Conservation (phyloP, 2,888 invertebrate species). For the Athalia cordata region DNA sequence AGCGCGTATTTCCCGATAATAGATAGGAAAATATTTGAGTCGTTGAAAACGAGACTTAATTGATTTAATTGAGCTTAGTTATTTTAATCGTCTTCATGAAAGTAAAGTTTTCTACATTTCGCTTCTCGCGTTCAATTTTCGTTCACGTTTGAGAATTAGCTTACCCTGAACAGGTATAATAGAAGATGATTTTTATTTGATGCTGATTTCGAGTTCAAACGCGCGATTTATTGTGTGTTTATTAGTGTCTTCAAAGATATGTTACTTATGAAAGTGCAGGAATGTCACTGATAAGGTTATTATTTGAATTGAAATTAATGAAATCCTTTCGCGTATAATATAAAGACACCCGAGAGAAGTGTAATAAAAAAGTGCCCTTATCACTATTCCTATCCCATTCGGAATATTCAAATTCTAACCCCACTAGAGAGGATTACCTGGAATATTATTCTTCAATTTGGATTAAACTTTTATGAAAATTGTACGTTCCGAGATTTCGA, state of each 20-base stretch:
- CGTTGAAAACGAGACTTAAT: no score
- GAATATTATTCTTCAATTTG: slow-evolving; percentile 64
- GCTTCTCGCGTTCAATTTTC: not conserved
- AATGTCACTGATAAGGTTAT: slow-evolving; percentile 41
- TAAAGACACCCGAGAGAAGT: slow-evolving; percentile 36
- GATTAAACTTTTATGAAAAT: slow-evolving; percentile 56
- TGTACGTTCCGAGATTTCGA: slow-evolving; percentile 43
- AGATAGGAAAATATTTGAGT: no score
- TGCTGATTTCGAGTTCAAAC: no score
- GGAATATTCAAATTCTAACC: slow-evolving; percentile 56
- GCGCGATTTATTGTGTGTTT: no score
- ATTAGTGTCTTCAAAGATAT: not conserved
- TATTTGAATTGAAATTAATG: slow-evolving; percentile 46
- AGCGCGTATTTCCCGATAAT: no score
- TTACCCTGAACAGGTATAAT: no score
- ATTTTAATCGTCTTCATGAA: no score
- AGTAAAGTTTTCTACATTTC: no score
- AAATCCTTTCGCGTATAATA: slow-evolving; percentile 43
- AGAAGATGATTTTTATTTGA: no score
- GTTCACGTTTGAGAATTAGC: not conserved
- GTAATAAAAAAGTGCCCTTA: slow-evolving; percentile 45
- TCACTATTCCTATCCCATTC: slow-evolving; percentile 49
- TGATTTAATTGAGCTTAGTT: no score
- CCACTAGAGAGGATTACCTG: slow-evolving; percentile 52
- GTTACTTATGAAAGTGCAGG: slow-evolving; percentile 39